Evolutionary conservation across 2,113 vertebrate species (phyloP).

Genomic region (Cyanistes caeruleus): DNA sequence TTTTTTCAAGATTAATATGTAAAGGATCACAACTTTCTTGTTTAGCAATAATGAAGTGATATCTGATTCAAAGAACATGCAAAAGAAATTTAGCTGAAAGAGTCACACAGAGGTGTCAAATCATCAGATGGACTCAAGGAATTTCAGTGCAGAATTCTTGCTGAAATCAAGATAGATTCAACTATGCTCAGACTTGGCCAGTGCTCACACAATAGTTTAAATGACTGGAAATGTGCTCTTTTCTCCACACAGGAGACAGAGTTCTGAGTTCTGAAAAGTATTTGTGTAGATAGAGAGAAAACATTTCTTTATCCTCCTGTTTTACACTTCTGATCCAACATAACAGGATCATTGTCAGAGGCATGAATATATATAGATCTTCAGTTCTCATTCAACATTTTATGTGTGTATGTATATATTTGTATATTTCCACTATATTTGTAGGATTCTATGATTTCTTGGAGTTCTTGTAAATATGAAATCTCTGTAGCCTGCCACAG

Average conservation of each 20-base stretch:
- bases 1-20: background rate
- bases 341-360: background rate
- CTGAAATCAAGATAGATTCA: background rate
- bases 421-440: background rate
- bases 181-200: background rate
- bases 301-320: background rate
- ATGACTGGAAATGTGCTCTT: background rate
- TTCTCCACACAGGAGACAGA: accelerated
- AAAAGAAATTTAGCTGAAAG: background rate
- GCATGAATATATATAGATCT: background rate
- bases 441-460: background rate
- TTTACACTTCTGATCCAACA: background rate
- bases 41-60: background rate
- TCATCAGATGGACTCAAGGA: background rate
- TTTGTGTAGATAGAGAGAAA: background rate
- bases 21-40: background rate
- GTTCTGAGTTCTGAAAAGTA: background rate
- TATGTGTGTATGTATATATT: accelerated
- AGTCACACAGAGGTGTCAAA: slow-evolving; percentile 17
- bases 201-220: background rate
- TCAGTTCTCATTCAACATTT: background rate
- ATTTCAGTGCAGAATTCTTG: background rate
- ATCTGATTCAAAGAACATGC: background rate
- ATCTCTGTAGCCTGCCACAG: background rate
- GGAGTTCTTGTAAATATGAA: background rate